Evolutionary conservation across 2,888 invertebrate species (phyloP), one percentile per base, ranked within the genome.

Genomic region (Selenia dentaria): DNA sequence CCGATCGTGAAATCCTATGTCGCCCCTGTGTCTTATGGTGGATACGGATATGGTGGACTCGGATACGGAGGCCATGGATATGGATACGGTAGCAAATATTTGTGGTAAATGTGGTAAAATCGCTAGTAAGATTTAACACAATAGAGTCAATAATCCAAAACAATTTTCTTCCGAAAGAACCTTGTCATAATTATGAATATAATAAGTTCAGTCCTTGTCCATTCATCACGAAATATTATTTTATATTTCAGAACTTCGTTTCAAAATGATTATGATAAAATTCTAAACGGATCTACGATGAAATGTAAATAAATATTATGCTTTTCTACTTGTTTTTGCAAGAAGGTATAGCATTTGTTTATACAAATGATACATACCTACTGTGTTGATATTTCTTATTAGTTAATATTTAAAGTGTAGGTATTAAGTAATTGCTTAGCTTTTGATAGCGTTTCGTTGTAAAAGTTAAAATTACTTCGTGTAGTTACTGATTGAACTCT

Each of bases 1-100:
- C 74, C 75, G 0, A 16, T 71, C 8, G 58, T 71, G 13, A 70
- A 67, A 36, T 64, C 75, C 1, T 74, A 72, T 32, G 62, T 62
- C 1, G 57, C 72, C 0, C 68, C 74, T 4, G 47, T 70, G 1
- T 51, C 61, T 2, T 70, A 73, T 35, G 62, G 64, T n/a, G 62
- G 59, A 1, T 54, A 56, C n/a, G n/a, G n/a, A 11, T 68, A 68
- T 27, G 62, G 63, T 1, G 62, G 59, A 2, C 55, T 57, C 12
- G 54, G 62, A 1, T 51, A 54, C 3, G 55, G 55, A n/a, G n/a
- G n/a, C n/a, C n/a, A 57, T 37, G 55, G 55, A 13, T 37, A 45
- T 10, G 60, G 60, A 3, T 60, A 62, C 33, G 68, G 64, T 14
- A 59, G 63, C 37, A 79, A 76, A 57, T 71, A 78, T 50, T 49